Percentiles rank a stretch among this genome's conserved stretches.
Evolutionary conservation across 2,113 vertebrate genomes (phyloP).

Genomic region (Cromileptes altivelis): DNA sequence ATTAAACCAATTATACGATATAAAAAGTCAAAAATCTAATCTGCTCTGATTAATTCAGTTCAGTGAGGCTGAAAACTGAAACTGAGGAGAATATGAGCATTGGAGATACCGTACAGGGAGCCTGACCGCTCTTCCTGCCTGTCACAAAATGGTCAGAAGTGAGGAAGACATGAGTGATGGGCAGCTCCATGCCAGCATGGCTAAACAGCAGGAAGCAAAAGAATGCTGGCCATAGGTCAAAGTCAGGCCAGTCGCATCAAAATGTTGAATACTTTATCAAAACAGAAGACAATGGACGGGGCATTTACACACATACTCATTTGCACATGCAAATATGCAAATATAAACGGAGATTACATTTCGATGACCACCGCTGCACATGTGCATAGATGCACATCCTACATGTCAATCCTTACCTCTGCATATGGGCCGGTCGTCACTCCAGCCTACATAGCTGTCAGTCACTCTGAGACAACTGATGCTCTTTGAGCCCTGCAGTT

Average conservation of each 20-base stretch:
- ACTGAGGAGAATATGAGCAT: neutral
- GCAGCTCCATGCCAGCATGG: constrained; percentile 10
- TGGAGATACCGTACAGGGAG: neutral
- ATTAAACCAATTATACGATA: constrained; percentile 14
- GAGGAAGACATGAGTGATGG: constrained; percentile 54
- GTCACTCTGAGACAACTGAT: constrained; percentile 98
- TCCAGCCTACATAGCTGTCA: constrained; percentile 98
- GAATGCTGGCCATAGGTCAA: constrained; percentile 53
- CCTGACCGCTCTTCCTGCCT: neutral
- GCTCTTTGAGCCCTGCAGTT: constrained; percentile 97
- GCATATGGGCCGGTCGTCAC: constrained; percentile 96
- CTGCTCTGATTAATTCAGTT: constrained; percentile 13
- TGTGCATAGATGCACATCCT: neutral
- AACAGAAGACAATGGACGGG: neutral
- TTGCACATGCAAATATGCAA: neutral
- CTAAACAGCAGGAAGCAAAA: constrained; percentile 49
- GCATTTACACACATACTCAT: neutral
- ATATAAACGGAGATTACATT: constrained; percentile 29
- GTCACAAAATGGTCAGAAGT: constrained; percentile 44
- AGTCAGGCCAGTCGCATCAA: constrained; percentile 49
- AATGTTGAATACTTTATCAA: constrained; percentile 30
- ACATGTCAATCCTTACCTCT: constrained; percentile 87
- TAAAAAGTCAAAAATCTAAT: constrained; percentile 13
- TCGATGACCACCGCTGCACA: constrained; percentile 7
- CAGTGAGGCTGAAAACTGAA: constrained; percentile 23